Evolutionary conservation across 2,797 vertebrate species (phyloP).

Genomic region (Liparis tanakae): DNA sequence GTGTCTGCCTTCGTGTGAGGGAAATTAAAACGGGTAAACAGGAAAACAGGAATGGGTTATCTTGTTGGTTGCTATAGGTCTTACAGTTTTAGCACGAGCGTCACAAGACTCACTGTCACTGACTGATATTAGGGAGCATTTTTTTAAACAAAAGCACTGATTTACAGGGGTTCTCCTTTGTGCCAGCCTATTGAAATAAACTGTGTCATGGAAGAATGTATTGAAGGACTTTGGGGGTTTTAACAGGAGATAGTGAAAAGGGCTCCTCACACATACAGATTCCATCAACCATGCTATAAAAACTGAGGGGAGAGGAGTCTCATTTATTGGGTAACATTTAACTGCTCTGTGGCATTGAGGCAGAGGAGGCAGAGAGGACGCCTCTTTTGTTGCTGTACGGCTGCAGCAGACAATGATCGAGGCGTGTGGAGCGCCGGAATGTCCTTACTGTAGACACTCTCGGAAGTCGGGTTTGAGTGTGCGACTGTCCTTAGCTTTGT

Average conservation of each 20-base stretch:
- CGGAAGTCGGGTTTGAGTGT: conserved; percentile 75
- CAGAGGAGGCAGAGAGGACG: conserved; percentile 65
- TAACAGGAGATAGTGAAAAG: conserved; percentile 75
- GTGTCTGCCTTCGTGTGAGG: conserved; percentile 58
- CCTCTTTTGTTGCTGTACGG: conserved; percentile 71
- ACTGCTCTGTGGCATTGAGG: conserved; percentile 72
- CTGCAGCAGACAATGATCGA: conserved; percentile 70
- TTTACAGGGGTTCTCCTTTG: conserved; percentile 72
- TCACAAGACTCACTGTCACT: conserved; percentile 49
- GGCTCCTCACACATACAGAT: conserved; percentile 70
- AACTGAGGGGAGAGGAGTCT: conserved; percentile 53
- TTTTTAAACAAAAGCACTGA: conserved; percentile 72
- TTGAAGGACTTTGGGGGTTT: conserved; percentile 71
- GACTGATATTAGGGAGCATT: conserved; percentile 53
- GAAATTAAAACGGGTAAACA: conserved; percentile 57
- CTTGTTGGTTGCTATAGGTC: conserved; percentile 66
- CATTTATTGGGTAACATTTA: conserved; percentile 76
- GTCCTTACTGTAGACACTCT: conserved; percentile 80
- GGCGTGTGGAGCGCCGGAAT: conserved; percentile 75
- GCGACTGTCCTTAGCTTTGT: conserved; percentile 78
- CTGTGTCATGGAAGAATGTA: conserved; percentile 73
- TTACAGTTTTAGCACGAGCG: conserved; percentile 59
- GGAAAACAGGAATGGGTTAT: conserved; percentile 40
- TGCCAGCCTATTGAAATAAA: conserved; percentile 68
- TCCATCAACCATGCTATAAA: conserved; percentile 74